phyloP scores from a whole-genome alignment of 2,113 vertebrate species.

The Oplegnathus fasciatus region DNA sequence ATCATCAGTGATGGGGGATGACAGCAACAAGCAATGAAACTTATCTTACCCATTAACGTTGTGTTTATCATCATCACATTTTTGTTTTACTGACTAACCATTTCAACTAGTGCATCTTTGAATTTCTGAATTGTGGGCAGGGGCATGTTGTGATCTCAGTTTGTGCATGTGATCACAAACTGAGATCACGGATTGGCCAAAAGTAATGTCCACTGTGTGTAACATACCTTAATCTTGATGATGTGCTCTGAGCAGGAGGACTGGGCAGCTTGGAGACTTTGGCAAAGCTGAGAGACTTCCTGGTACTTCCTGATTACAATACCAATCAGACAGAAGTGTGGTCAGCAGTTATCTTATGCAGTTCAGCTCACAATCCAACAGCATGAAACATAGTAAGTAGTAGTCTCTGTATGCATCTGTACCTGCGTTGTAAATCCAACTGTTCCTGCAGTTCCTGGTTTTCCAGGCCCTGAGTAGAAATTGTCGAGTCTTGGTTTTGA shows the following conservation, averaged over 20 bases:
- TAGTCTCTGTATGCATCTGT: conserved; percentile 8
- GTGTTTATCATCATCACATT: too few relatives aligned
- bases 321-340: conserved; percentile 13
- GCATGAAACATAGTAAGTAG: not conserved
- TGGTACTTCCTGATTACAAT: conserved; percentile 88
- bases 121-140: too few relatives aligned
- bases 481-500: conserved; percentile 90
- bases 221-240: conserved; percentile 92
- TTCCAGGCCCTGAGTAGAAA: conserved; percentile 87
- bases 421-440: conserved; percentile 90
- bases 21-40: not conserved
- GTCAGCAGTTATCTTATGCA: conserved; percentile 10
- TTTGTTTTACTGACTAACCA: too few relatives aligned
- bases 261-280: conserved; percentile 88
- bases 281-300: conserved; percentile 88
- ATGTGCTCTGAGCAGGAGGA: conserved; percentile 87
- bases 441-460: conserved; percentile 92
- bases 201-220: not conserved
- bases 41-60: not conserved
- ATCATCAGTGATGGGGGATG: not conserved
- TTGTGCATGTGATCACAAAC: not conserved
- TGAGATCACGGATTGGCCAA: not conserved
- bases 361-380: not conserved
- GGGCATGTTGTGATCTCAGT: too few relatives aligned
- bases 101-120: too few relatives aligned